Conservation (phyloP, 2,113 vertebrate species). For the Bambusicola thoracicus region DNA sequence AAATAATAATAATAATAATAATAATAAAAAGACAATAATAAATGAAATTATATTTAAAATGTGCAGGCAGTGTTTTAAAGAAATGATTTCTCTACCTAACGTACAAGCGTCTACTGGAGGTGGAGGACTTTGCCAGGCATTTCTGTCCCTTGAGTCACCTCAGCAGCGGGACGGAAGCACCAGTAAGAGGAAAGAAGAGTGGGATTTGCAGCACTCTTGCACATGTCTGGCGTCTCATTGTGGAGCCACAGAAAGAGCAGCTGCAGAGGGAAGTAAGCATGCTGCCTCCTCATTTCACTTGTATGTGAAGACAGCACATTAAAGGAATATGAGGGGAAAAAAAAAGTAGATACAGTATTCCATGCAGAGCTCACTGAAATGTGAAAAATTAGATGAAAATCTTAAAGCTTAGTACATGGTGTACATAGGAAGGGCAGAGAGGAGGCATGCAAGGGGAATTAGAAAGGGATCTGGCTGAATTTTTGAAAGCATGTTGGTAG, state of each 20-base stretch:
- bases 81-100: not conserved
- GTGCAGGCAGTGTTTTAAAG: not conserved
- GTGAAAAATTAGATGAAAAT: not conserved
- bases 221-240: not conserved
- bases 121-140: not conserved
- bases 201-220: not conserved
- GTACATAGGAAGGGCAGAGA: not conserved
- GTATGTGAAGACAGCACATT: not conserved
- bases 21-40: not conserved
- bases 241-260: not conserved
- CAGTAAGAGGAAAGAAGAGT: not conserved
- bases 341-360: not conserved
- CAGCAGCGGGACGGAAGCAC: not conserved
- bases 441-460: not conserved
- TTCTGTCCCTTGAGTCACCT: not conserved
- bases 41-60: not conserved
- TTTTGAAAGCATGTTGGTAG: constrained; percentile 1
- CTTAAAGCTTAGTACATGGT: not conserved
- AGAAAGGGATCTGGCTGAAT: constrained; percentile 3
- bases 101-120: not conserved
- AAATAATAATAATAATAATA: not conserved
- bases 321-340: not conserved
- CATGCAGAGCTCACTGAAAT: not conserved
- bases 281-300: not conserved
- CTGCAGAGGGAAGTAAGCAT: not conserved